A percentile compares a stretch with the other conserved stretches of the same genome.
phyloP scores from a whole-genome alignment of 2,888 invertebrate species.

The Dolichomitus sp. region DNA sequence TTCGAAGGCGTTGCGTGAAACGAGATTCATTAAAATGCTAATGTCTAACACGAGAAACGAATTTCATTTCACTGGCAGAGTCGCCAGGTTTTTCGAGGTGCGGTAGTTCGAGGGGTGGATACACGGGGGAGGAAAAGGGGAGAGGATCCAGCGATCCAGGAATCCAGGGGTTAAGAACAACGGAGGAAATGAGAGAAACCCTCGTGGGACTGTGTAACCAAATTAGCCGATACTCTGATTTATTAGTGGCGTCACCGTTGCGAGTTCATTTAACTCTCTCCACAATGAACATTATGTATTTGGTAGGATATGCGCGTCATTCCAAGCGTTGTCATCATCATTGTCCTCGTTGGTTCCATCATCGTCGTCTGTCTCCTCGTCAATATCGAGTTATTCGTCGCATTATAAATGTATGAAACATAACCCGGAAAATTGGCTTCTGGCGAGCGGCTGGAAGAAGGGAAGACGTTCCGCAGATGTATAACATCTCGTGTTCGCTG shows the following conservation, averaged over 20 bases:
- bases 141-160: background rate
- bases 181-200: constrained; percentile 48
- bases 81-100: constrained; percentile 21
- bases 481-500: background rate
- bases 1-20: constrained; percentile 59
- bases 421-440: constrained; percentile 69
- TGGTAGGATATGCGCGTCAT: background rate
- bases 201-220: constrained; percentile 69
- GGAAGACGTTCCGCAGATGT: background rate
- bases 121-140: background rate
- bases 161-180: constrained; percentile 22
- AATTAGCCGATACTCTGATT: constrained; percentile 78
- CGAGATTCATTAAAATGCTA: constrained; percentile 75
- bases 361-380: constrained; percentile 6
- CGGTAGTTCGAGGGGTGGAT: constrained; percentile 40
- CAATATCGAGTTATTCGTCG: constrained; percentile 60
- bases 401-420: constrained; percentile 67
- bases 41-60: constrained; percentile 69
- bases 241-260: constrained; percentile 67
- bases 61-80: constrained; percentile 64
- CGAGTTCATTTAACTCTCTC: constrained; percentile 37
- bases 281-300: background rate
- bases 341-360: background rate
- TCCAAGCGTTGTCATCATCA: constrained; percentile 3
- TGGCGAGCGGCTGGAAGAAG: background rate